Percentiles rank a stretch among this genome's conserved stretches.
Evolutionary conservation across 2,888 invertebrate species (phyloP).

Genomic region (Choreutis nemorana): DNA sequence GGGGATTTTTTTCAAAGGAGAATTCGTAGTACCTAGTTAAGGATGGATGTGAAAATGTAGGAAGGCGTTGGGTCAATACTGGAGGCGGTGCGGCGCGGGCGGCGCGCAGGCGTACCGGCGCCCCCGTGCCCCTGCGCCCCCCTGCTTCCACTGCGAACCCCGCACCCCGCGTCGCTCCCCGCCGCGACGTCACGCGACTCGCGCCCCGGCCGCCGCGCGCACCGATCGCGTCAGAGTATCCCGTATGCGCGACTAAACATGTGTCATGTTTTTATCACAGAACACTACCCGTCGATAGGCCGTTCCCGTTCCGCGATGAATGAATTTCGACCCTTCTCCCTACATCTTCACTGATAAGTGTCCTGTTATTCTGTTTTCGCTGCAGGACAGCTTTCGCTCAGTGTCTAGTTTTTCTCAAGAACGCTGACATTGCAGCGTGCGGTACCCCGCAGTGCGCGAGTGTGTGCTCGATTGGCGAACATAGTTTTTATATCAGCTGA

Average conservation of each 20-base stretch:
- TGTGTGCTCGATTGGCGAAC: slow-evolving; percentile 61
- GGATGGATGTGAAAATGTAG: slow-evolving; percentile 62
- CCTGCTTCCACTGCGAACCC: slow-evolving; percentile 23
- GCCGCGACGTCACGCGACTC: slow-evolving; percentile 32
- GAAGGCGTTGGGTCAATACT: slow-evolving; percentile 66
- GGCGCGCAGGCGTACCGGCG: slow-evolving; percentile 53
- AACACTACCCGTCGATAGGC: slow-evolving; percentile 34
- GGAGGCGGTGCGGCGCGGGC: slow-evolving; percentile 57
- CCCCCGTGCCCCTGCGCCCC: slow-evolving; percentile 16
- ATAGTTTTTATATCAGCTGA: slow-evolving; percentile 53
- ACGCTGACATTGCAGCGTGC: slow-evolving; percentile 64
- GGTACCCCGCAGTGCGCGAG: slow-evolving; percentile 63
- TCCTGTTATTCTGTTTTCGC: neutral
- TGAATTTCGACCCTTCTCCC: slow-evolving; percentile 27
- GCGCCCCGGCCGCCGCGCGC: slow-evolving; percentile 59
- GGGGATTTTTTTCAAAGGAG: slow-evolving; percentile 58
- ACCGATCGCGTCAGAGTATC: slow-evolving; percentile 50
- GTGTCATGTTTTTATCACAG: slow-evolving; percentile 62
- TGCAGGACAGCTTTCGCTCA: slow-evolving; percentile 43
- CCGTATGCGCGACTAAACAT: slow-evolving; percentile 41
- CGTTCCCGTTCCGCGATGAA: slow-evolving; percentile 29
- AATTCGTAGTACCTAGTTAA: slow-evolving; percentile 59
- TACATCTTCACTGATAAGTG: slow-evolving; percentile 9
- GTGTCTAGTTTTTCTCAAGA: slow-evolving; percentile 57
- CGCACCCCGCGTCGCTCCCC: slow-evolving; percentile 41